These are phyloP conservation scores for Drosophila lowei DNA, from an alignment of 1,140 invertebrate species.

Conservation along the genomic window DNA sequence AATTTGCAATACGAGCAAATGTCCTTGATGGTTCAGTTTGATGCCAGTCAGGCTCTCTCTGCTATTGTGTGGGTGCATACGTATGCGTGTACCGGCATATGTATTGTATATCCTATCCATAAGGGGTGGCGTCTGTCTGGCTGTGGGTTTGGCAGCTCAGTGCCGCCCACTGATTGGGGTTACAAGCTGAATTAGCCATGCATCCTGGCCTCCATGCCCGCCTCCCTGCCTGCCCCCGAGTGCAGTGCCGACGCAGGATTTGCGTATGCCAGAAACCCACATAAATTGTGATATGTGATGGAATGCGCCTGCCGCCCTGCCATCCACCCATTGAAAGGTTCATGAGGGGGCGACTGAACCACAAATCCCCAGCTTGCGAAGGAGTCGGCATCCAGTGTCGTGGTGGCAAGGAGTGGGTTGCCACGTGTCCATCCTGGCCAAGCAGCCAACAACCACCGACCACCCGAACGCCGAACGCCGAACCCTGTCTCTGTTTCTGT, in stretches of 20 bases:
- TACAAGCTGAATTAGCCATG: slow-evolving; percentile 57
- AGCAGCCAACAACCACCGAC: not conserved
- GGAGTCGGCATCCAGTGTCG: slow-evolving; percentile 3
- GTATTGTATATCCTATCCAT: too few relatives aligned
- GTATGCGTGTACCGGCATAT: not conserved
- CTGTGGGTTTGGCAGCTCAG: slow-evolving; percentile 1
- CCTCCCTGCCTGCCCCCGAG: not conserved
- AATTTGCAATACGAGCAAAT: slow-evolving; percentile 33
- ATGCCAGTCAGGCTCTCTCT: slow-evolving; percentile 9
- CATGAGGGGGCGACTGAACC: slow-evolving; percentile 19
- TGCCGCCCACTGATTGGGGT: slow-evolving; percentile 52
- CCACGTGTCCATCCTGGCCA: slow-evolving; percentile 21
- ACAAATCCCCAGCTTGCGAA: slow-evolving; percentile 67
- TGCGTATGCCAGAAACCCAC: slow-evolving; percentile 39
- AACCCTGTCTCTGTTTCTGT: not conserved
- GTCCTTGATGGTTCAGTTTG: slow-evolving; percentile 50
- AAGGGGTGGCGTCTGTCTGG: slow-evolving; percentile 4
- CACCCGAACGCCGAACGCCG: too few relatives aligned
- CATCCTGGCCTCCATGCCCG: slow-evolving; percentile 6
- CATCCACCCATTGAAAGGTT: slow-evolving; percentile 2
- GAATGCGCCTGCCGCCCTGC: slow-evolving; percentile 12
- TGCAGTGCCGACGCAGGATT: slow-evolving; percentile 16
- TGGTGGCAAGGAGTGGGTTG: not conserved
- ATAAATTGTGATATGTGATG: slow-evolving; percentile 52
- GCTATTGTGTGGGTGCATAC: too few relatives aligned